A percentile compares a stretch with the other conserved stretches of the same genome.
phyloP scores from a whole-genome alignment of 2,888 invertebrate genomes.

The Dicycla oo region DNA sequence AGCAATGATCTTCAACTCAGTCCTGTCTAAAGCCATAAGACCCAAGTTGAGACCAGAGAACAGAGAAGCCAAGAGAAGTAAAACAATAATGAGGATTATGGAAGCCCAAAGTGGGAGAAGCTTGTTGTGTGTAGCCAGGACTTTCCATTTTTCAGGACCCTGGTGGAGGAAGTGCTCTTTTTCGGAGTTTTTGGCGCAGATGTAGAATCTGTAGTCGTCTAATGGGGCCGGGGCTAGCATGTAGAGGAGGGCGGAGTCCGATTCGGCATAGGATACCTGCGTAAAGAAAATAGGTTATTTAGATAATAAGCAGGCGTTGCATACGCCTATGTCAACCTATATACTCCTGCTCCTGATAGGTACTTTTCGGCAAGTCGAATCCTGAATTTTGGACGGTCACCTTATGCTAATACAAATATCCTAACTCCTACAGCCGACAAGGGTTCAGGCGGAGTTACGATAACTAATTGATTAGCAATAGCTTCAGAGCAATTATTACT shows the following conservation, averaged over 20 bases:
- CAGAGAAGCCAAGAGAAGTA: slow-evolving; percentile 97
- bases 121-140: slow-evolving; percentile 93
- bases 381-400: neutral
- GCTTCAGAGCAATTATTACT: neutral
- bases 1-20: slow-evolving; percentile 98
- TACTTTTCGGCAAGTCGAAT: neutral
- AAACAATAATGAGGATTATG: slow-evolving; percentile 92
- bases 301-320: neutral
- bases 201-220: slow-evolving; percentile 82
- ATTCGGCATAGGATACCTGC: slow-evolving; percentile 72
- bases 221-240: slow-evolving; percentile 78
- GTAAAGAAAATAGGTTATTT: neutral
- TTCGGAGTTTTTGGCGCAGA: slow-evolving; percentile 78
- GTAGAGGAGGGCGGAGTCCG: slow-evolving; percentile 77
- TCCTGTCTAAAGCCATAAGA: slow-evolving; percentile 98
- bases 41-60: slow-evolving; percentile 99
- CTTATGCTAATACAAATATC: neutral
- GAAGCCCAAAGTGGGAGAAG: slow-evolving; percentile 95
- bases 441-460: neutral
- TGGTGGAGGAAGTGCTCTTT: slow-evolving; percentile 91
- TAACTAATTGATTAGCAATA: neutral
- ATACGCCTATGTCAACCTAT: neutral
- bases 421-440: neutral
- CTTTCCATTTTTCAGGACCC: slow-evolving; percentile 91
- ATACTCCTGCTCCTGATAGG: neutral